Evolutionary conservation across 2,888 invertebrate genomes (phyloP).

Genomic region (Polia nebulosa): DNA sequence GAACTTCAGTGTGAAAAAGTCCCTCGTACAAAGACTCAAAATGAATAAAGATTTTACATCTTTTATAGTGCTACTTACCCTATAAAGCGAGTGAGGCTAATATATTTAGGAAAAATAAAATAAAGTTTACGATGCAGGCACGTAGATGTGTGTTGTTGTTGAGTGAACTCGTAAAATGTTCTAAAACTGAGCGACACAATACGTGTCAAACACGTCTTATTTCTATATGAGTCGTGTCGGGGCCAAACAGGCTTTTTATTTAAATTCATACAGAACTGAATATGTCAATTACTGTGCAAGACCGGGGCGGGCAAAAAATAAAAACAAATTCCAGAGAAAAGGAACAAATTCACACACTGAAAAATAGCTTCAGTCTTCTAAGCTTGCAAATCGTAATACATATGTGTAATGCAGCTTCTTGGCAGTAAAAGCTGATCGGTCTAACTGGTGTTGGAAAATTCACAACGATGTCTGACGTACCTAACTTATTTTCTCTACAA

Average conservation of each 20-base stretch:
- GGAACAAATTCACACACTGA: background rate
- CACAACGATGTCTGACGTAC: too few species aligned
- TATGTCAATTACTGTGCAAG: slow-evolving; percentile 18
- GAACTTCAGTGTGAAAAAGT: background rate
- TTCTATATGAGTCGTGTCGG: slow-evolving; percentile 12
- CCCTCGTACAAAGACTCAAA: background rate
- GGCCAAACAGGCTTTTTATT: slow-evolving; percentile 24
- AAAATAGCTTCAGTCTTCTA: background rate
- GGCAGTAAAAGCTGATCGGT: background rate
- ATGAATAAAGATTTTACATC: slow-evolving; percentile 22
- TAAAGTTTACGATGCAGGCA: slow-evolving; percentile 48
- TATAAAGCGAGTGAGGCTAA: slow-evolving; percentile 27
- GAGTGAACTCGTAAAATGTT: slow-evolving; percentile 37
- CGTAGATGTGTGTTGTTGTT: slow-evolving; percentile 26
- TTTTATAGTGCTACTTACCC: slow-evolving; percentile 3
- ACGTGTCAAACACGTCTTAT: slow-evolving; percentile 22
- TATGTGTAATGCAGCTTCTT: background rate
- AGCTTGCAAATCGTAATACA: slow-evolving; percentile 1
- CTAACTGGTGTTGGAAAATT: background rate
- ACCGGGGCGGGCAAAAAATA: background rate
- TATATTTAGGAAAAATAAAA: slow-evolving; percentile 48
- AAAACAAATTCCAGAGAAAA: background rate
- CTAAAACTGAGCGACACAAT: slow-evolving; percentile 26
- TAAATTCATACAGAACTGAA: slow-evolving; percentile 27
- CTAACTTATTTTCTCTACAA: background rate